Conservation (phyloP, 2,113 vertebrate species). For the Nothobranchius kuhntae region DNA sequence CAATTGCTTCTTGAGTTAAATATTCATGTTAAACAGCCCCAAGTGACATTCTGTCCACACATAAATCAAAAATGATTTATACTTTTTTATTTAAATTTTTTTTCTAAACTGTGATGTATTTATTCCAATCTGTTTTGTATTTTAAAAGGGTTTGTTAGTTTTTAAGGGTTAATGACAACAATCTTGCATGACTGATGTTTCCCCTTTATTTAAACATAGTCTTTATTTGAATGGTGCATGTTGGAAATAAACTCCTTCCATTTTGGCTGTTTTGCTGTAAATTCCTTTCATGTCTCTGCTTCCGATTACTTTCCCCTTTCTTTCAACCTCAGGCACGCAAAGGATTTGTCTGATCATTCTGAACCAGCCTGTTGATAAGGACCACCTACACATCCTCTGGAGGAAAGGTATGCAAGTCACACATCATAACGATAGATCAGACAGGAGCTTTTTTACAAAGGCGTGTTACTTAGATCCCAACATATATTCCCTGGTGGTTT, state of each 20-base stretch:
- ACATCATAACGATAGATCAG: constrained; percentile 17
- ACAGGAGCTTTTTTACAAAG: constrained; percentile 6
- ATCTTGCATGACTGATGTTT: constrained; percentile 8
- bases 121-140: not conserved
- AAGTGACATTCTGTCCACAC: too few species aligned
- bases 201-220: constrained; percentile 2
- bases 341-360: constrained; percentile 79
- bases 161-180: constrained; percentile 1
- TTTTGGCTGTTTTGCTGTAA: not conserved
- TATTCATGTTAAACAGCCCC: too few species aligned
- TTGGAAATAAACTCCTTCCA: constrained; percentile 4
- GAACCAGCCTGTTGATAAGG: constrained; percentile 77
- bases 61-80: too few species aligned
- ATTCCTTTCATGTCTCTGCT: not conserved
- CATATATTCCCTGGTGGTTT: constrained; percentile 12
- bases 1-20: too few species aligned
- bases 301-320: constrained; percentile 4
- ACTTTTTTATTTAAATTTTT: too few species aligned
- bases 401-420: constrained; percentile 75
- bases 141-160: too few species aligned
- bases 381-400: constrained; percentile 75
- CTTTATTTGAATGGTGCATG: constrained; percentile 1
- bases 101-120: too few species aligned
- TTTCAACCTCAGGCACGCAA: constrained; percentile 69
- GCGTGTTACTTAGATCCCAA: constrained; percentile 5